Evolutionary conservation across 2,797 vertebrate genomes (phyloP).

Genomic region (Schizopygopsis pylzovi): DNA sequence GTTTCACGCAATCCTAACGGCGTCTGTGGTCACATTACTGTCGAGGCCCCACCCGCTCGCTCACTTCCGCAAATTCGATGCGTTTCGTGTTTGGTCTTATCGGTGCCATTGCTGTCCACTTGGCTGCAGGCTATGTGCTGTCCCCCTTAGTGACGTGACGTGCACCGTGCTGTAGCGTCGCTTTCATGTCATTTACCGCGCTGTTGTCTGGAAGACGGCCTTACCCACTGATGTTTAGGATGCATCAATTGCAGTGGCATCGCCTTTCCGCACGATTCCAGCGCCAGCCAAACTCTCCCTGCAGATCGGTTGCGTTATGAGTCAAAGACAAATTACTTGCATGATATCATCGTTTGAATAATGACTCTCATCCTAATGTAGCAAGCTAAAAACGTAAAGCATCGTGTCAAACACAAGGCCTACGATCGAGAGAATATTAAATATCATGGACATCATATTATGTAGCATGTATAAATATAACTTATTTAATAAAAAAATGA

Average conservation of each 20-base stretch:
- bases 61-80: constrained; percentile 69
- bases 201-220: constrained; percentile 26
- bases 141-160: constrained; percentile 50
- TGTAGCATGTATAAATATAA: neutral
- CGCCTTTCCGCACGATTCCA: neutral
- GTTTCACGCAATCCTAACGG: constrained; percentile 66
- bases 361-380: neutral
- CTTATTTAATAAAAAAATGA: neutral
- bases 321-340: neutral
- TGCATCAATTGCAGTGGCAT: constrained; percentile 19
- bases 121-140: constrained; percentile 49
- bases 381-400: neutral
- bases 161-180: constrained; percentile 28
- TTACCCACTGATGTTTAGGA: constrained; percentile 11
- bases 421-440: neutral
- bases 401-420: neutral
- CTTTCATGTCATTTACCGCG: constrained; percentile 29
- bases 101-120: constrained; percentile 50
- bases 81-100: constrained; percentile 55
- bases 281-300: neutral
- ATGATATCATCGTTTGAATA: neutral
- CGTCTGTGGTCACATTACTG: constrained; percentile 72
- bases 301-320: neutral
- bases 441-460: neutral
- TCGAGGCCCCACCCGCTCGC: constrained; percentile 77